These are phyloP conservation scores for Oryzias javanicus DNA, from an alignment of 2,113 vertebrate species.

Conservation along the genomic window DNA sequence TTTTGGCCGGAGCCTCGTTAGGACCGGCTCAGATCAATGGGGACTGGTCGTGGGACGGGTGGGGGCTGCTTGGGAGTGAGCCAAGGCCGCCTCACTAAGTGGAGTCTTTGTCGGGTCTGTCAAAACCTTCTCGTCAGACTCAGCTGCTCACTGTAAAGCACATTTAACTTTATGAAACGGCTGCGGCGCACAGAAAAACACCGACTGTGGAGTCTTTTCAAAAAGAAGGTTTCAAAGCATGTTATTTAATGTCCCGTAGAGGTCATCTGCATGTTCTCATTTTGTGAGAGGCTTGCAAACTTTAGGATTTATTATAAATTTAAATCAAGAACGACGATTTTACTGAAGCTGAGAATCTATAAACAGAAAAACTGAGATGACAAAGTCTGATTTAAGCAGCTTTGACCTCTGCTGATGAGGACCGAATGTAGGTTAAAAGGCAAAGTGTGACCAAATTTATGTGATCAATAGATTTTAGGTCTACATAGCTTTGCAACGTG, in stretches of 20 bases:
- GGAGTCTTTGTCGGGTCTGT: constrained; percentile 69
- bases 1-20: constrained; percentile 56
- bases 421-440: too few species aligned
- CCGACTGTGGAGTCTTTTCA: constrained; percentile 25
- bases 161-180: constrained; percentile 65
- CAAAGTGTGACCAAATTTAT: too few species aligned
- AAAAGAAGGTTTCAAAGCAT: constrained; percentile 18
- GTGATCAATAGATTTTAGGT: too few species aligned
- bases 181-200: constrained; percentile 48
- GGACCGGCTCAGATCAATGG: constrained; percentile 43
- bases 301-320: too few species aligned
- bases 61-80: constrained; percentile 58
- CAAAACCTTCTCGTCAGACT: constrained; percentile 73
- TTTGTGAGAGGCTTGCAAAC: too few species aligned
- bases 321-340: too few species aligned
- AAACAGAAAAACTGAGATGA: too few species aligned
- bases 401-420: too few species aligned
- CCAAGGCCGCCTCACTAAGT: constrained; percentile 62
- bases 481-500: too few species aligned
- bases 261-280: constrained; percentile 6
- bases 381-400: too few species aligned
- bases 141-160: constrained; percentile 72
- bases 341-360: too few species aligned
- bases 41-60: constrained; percentile 32
- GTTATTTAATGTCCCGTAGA: constrained; percentile 39